Evolutionary conservation across 2,113 vertebrate species (phyloP).

Genomic region (Psammodynastes pulverulentus): DNA sequence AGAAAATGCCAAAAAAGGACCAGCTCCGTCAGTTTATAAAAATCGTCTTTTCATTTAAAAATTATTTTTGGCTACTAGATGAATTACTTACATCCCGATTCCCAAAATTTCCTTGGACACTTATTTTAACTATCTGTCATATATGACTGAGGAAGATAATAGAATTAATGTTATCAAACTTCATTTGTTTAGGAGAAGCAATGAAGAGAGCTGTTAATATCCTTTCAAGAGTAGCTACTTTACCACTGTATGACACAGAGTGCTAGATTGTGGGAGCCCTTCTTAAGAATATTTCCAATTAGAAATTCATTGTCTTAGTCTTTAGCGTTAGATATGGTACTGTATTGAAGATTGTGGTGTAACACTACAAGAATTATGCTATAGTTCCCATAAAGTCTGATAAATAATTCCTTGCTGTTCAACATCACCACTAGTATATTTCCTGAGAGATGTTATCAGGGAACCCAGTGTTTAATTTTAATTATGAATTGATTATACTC

Average conservation of each 20-base stretch:
- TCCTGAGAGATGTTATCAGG: neutral
- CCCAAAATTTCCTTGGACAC: neutral
- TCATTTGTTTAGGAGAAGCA: neutral
- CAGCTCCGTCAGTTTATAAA: neutral
- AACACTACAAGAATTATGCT: neutral
- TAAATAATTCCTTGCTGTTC: neutral
- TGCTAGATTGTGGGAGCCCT: neutral
- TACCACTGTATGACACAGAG: neutral
- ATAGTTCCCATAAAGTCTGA: neutral
- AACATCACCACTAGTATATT: neutral
- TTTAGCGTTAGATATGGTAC: neutral
- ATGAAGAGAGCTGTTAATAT: neutral
- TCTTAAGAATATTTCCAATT: neutral
- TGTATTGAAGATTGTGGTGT: neutral
- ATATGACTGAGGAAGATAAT: neutral
- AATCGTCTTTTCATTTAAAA: neutral
- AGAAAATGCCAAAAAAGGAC: neutral
- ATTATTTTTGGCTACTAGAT: neutral
- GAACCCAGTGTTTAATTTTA: neutral
- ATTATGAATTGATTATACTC: neutral
- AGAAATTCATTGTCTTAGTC: neutral
- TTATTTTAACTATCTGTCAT: neutral
- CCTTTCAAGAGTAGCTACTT: neutral
- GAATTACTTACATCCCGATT: neutral
- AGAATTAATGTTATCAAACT: neutral